Evolutionary conservation across 2,888 invertebrate genomes (phyloP), one percentile per base, ranked within the genome.

Genomic region (Drosophila diplacantha): DNA sequence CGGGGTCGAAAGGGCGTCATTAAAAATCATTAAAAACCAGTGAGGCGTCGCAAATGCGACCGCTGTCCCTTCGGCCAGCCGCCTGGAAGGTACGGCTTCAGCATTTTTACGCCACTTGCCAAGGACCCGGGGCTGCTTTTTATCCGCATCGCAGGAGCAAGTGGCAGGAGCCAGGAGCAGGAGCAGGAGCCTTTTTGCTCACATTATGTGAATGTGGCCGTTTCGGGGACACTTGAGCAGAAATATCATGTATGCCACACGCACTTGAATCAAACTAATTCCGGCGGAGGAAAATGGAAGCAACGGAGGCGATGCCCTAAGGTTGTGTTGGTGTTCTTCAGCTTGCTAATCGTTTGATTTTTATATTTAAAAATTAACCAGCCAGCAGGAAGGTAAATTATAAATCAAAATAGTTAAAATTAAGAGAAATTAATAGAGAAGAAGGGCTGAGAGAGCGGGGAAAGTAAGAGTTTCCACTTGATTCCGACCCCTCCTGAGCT

Each of bases 1-100:
- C 4, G 32, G 43, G 39, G 56, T 12, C 39, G 38, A 46, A 49
- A 18, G 53, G 56, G 55, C 54, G 53, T 73, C 77, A 79, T 80
- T 79, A 72, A 75, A 82, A 79, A 75, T 77, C 79, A 83, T 79
- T 73, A 77, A 81, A 75, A 81, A 63, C 57, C 83, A 73, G 61
- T 77, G 78, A 81, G 73, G 73, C 78, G 64, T 64, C 53, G 56
- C 63, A 74, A 75, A 73, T 69, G 71, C 68, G 72, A 66, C 65
- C 72, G 63, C 63, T 75, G 81, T 69, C 79, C 73, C 64, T 57
- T 63, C 26, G 54, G 54, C 68, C 66, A 39, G 53, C 61, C 58
- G 58, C 62, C 62, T 68, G 70, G 70, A 74, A 66, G 67, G 60
- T 55, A 35, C 55, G 65, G 65, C 59, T 53, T 32, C 55, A 44